Conservation (phyloP, 2,888 invertebrate species). For the Endotricha flammealis region DNA sequence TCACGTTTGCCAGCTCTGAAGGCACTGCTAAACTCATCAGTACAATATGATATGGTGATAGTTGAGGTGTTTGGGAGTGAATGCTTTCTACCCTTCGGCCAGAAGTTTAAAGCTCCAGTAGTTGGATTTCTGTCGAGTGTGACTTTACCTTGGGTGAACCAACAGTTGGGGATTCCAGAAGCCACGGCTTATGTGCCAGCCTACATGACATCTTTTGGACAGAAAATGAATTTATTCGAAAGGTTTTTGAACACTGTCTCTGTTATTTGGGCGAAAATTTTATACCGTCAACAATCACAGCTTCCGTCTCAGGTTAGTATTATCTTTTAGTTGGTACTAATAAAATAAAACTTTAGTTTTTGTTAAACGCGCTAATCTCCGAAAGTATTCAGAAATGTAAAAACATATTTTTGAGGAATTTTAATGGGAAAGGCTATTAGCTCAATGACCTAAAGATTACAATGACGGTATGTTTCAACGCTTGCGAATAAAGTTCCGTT, state of each 20-base stretch:
- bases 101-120: conserved; percentile 71
- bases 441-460: too few species aligned
- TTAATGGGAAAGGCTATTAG: too few species aligned
- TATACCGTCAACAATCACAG: conserved; percentile 62
- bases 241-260: conserved; percentile 65
- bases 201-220: conserved; percentile 71
- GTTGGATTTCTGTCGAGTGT: conserved; percentile 74
- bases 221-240: conserved; percentile 69
- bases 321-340: too few species aligned
- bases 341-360: too few species aligned
- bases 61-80: conserved; percentile 77
- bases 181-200: conserved; percentile 77
- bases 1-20: conserved; percentile 55
- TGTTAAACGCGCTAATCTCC: too few species aligned
- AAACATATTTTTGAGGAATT: too few species aligned
- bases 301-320: conserved; percentile 58
- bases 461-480: too few species aligned
- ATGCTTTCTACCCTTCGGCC: conserved; percentile 76
- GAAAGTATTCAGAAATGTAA: too few species aligned
- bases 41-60: conserved; percentile 58
- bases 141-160: conserved; percentile 76
- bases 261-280: conserved; percentile 52
- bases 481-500: too few species aligned
- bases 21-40: conserved; percentile 52
- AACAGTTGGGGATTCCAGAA: conserved; percentile 76